Evolutionary conservation across 2,797 vertebrate species (phyloP), one percentile per base, ranked within the genome.

Genomic region (Chloroceryle amazona): DNA sequence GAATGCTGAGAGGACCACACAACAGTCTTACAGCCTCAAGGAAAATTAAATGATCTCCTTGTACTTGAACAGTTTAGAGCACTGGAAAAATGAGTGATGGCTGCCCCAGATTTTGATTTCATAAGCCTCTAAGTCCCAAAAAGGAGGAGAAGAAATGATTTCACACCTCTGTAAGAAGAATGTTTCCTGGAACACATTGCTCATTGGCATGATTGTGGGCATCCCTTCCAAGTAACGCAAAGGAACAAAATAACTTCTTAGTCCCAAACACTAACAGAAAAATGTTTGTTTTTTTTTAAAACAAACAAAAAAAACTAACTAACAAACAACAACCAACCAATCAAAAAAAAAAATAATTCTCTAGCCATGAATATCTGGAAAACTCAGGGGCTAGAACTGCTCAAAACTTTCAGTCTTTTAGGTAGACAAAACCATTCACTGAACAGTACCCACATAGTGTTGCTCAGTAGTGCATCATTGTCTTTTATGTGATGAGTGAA

Each of bases 401-500:
- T 91, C 72, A 92, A 94, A 97, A 81, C 35, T 86, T 92, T 80
- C 55, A 85, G 65, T 78, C 68, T 87, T 96, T 95, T 81, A 93
- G 86, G 81, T 44, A 96, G 92, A 93, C 76, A 81, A 94, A 96
- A 58, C 71, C 65, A 81, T 85, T 95, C 90, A 60, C 49, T 80
- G 81, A 96, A 93, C 44, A 65, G 33, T 86, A 80, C 74, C 68
- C 82, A 93, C 19, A 23, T 57, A 87, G 85, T 54, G 67, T 86
- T 55, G 96, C 83, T 95, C 90, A 82, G 95, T 97, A 97, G 93
- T 88, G 61, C 3, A 18, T 94, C 81, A 52, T 92, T 75, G 71
- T 97, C 94, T 98, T 93, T 97, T 93, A 93, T 46, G 57, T 42
- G 80, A 90, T 94, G 83, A 97, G 71, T 37, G 71, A 92, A 90